Evolutionary conservation across 2,113 vertebrate genomes (phyloP).

Genomic region (Scatophagus argus): DNA sequence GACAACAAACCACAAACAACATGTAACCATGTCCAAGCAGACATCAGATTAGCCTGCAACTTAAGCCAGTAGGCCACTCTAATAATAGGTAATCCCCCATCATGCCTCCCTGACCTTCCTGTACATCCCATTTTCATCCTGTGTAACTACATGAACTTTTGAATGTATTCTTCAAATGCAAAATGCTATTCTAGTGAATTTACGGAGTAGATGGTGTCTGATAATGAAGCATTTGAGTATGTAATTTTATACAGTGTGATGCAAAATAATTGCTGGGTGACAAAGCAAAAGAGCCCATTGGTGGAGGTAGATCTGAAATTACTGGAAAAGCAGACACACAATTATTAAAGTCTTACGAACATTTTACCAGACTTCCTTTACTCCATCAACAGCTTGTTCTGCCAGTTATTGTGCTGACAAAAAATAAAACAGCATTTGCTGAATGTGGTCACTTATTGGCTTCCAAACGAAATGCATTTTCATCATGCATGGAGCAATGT

Average conservation of each 20-base stretch:
- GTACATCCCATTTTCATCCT: constrained; percentile 11
- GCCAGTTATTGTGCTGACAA: background rate
- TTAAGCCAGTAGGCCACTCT: constrained; percentile 59
- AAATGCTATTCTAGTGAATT: background rate
- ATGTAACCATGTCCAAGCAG: constrained; percentile 15
- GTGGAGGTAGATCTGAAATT: background rate
- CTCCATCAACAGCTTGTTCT: background rate
- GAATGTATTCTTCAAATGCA: background rate
- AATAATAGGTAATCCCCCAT: constrained; percentile 68
- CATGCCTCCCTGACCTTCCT: background rate
- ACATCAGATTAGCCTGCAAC: constrained; percentile 57
- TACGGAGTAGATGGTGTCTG: background rate
- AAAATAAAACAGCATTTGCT: background rate
- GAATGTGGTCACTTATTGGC: background rate
- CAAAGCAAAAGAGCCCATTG: background rate
- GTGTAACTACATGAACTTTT: background rate
- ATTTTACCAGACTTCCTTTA: background rate
- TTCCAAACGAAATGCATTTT: background rate
- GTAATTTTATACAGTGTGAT: background rate
- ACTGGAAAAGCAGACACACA: background rate
- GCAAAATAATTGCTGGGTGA: background rate
- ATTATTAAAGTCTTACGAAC: background rate
- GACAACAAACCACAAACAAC: constrained; percentile 21
- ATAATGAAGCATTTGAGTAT: background rate
- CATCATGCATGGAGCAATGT: too few species aligned